phyloP scores from a whole-genome alignment of 2,113 vertebrate genomes.

The Barbus barbus region DNA sequence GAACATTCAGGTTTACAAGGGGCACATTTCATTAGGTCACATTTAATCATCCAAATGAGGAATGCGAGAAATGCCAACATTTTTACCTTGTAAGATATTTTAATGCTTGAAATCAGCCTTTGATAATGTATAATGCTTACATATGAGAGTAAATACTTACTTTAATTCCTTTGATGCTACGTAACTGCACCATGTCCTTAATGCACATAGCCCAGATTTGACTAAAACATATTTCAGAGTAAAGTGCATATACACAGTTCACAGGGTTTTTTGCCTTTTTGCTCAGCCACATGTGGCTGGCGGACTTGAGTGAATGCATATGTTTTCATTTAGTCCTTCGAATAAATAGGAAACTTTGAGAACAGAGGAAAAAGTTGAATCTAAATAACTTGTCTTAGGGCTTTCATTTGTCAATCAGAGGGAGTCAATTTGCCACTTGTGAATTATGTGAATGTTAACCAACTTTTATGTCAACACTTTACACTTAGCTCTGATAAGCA shows the following conservation, averaged over 20 bases:
- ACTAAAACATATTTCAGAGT: neutral
- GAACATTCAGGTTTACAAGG: conserved; percentile 3
- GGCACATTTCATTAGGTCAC: conserved; percentile 16
- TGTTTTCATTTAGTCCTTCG: conserved; percentile 53
- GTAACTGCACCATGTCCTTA: conserved; percentile 13
- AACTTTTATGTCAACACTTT: conserved; percentile 26
- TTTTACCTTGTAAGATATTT: neutral
- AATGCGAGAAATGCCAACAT: neutral
- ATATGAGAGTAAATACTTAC: neutral
- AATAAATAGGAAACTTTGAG: conserved; percentile 56
- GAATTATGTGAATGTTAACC: conserved; percentile 26
- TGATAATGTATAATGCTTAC: neutral
- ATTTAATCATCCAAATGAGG: neutral
- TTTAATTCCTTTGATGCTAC: neutral
- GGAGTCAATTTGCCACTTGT: conserved; percentile 9
- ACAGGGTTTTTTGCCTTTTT: neutral
- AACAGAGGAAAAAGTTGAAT: conserved; percentile 42
- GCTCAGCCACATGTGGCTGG: conserved; percentile 38
- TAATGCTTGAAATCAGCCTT: conserved; percentile 4
- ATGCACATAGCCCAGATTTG: neutral
- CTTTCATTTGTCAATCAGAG: conserved; percentile 21
- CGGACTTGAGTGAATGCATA: conserved; percentile 40
- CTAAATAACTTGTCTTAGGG: conserved; percentile 39
- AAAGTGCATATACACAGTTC: conserved; percentile 16
- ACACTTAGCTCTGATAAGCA: neutral